Base-by-base conservation (phyloP, 2,888 invertebrate species). In the Lochmaea capreae region DNA sequence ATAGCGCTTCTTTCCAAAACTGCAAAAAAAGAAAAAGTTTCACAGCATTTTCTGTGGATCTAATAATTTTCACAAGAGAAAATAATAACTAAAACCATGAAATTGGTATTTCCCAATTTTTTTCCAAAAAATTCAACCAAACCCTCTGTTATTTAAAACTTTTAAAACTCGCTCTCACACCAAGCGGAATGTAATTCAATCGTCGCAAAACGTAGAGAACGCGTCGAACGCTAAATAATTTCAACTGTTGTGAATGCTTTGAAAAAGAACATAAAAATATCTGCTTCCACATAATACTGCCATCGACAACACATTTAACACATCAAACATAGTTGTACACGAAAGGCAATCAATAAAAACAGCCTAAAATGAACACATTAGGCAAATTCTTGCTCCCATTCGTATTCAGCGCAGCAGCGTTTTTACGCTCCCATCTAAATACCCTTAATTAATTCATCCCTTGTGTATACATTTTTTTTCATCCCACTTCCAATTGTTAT, bases 281-380 rank as follows among this genome's bases (percentile, higher is more conserved):
- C 6, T 49, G n/a, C 49, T 49, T 16, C 1, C 49, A 49, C 6
- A 12, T 46, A 46, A n/a, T 49, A 14, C 8, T 49, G 49, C 5
- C n/a, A n/a, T 5, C 49, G 14, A n/a, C n/a, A 49, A n/a, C 49
- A 49, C 49, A 6, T 49, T 49, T n/a, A n/a, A 49, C 12, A 12
- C n/a, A 14, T 49, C 14, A 8, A 49, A 49, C 14, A n/a, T 49
- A 49, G 49, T 2, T 18, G 22, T 18, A 22, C 26, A 18, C 12
- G 11, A 22, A 11, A 39, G 33, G 57, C 12, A 58, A 39, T 39
- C 9, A 39, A 39, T 39, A 12, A 58, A 49, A 49, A 46, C 11
- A 49, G 8, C 14, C n/a, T n/a, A n/a, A n/a, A 49, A 49, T 49
- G n/a, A 49, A 58, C 57, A 58, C 57, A 58, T 58, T 22, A 58